These are phyloP conservation scores for Choristoneura rosaceana DNA, from an alignment of 2,888 invertebrate genomes.

Conservation along the genomic window DNA sequence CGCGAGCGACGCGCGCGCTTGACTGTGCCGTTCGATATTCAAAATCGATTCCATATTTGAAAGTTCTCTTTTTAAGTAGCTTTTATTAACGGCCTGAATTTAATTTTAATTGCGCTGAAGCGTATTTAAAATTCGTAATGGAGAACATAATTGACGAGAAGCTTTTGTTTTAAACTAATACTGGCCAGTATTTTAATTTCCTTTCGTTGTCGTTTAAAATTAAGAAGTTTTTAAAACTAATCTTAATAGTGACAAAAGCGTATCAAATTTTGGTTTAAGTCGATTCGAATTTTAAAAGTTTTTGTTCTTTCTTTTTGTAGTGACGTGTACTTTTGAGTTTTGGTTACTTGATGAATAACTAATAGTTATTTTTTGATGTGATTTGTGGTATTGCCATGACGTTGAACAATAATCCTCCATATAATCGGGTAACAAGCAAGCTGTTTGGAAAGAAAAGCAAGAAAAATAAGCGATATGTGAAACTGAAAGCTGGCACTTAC, in stretches of 20 bases:
- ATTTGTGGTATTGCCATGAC: conserved; percentile 61
- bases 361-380: conserved; percentile 20
- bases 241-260: background rate
- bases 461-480: conserved; percentile 68
- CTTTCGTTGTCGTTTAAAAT: background rate
- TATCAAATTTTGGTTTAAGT: too few species aligned
- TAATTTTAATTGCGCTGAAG: background rate
- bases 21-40: conserved; percentile 44
- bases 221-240: background rate
- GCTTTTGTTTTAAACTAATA: background rate
- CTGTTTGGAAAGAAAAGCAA: conserved; percentile 78
- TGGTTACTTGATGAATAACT: conserved; percentile 15
- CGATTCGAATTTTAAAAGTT: conserved; percentile 10
- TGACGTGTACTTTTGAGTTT: conserved; percentile 18
- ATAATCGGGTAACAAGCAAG: conserved; percentile 70
- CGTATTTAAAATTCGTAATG: background rate
- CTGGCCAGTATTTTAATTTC: background rate
- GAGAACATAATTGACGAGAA: background rate
- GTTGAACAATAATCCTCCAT: conserved; percentile 67
- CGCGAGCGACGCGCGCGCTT: conserved; percentile 63
- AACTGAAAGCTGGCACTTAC: conserved; percentile 72
- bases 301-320: conserved; percentile 38
- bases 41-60: conserved; percentile 42
- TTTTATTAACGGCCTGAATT: conserved; percentile 28
- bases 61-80: conserved; percentile 25